Conservation (phyloP, 2,888 invertebrate genomes). For the Diplazon laetatorius region DNA sequence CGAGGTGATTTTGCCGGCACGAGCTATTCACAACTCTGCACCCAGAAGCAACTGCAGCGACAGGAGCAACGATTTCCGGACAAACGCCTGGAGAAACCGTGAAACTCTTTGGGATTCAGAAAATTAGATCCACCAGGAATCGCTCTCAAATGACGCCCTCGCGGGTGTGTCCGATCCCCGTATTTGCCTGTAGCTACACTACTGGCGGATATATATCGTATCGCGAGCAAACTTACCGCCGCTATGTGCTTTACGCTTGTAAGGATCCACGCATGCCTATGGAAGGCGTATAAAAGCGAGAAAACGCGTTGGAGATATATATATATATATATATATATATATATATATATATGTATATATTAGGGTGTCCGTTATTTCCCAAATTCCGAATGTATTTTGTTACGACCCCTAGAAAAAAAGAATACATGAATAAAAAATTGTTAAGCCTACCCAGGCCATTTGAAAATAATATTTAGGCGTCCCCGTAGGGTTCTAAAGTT, state of each 20-base stretch:
- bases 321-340: no score
- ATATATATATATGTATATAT: no score
- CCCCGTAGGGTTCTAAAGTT: no score
- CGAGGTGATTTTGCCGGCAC: background rate
- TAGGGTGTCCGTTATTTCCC: no score
- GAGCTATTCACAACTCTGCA: background rate
- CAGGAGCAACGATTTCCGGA: background rate
- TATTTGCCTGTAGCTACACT: background rate
- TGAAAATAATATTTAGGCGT: no score
- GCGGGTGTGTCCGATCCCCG: constrained; percentile 19
- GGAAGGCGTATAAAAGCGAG: background rate
- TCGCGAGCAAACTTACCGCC: constrained; percentile 30
- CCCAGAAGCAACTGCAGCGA: background rate
- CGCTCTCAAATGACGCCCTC: constrained; percentile 63
- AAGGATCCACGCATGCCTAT: background rate
- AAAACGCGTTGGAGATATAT: constrained; percentile 30
- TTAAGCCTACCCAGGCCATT: no score
- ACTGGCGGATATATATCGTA: background rate
- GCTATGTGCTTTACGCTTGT: background rate
- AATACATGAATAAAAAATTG: no score
- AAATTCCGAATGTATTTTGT: no score
- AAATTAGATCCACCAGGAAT: constrained; percentile 71
- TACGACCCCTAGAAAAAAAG: no score
- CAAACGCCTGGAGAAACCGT: constrained; percentile 45
- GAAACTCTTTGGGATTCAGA: constrained; percentile 62